phyloP scores from a whole-genome alignment of 1,140 invertebrate species.

The Anastrepha ludens region DNA sequence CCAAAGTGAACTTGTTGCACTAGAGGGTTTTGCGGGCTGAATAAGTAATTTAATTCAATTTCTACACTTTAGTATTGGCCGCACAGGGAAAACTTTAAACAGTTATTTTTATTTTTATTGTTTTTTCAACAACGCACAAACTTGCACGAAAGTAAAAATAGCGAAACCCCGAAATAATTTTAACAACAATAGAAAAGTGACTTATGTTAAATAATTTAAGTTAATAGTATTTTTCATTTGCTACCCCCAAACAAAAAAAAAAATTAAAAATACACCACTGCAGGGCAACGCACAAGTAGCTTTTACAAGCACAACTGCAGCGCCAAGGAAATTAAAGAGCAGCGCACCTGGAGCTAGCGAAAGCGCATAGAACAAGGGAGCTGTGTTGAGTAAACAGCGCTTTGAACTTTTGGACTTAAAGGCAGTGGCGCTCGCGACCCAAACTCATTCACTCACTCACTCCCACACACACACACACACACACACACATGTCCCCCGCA shows the following conservation, averaged over 20 bases:
- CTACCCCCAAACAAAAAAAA: background rate
- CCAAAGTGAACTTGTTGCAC: too few relatives aligned
- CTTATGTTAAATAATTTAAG: slow-evolving; percentile 49
- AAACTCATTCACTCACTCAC: too few relatives aligned
- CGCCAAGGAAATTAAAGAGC: slow-evolving; percentile 6
- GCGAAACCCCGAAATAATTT: background rate
- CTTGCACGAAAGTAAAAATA: background rate
- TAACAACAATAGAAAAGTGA: slow-evolving; percentile 10
- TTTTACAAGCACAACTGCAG: background rate
- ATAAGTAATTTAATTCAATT: slow-evolving; percentile 41
- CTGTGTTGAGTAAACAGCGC: background rate
- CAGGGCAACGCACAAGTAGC: background rate
- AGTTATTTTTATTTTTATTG: background rate
- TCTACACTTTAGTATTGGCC: background rate
- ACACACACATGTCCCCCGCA: background rate
- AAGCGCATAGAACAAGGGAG: background rate
- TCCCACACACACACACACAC: background rate
- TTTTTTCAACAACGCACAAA: background rate
- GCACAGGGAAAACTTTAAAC: background rate
- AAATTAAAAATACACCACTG: background rate
- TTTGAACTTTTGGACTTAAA: background rate
- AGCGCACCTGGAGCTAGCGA: background rate
- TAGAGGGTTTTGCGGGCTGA: background rate
- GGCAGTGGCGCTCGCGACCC: background rate
- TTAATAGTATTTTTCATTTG: slow-evolving; percentile 23